Evolutionary conservation across 2,888 invertebrate genomes (phyloP).

Genomic region (Spilosoma lubricipeda): DNA sequence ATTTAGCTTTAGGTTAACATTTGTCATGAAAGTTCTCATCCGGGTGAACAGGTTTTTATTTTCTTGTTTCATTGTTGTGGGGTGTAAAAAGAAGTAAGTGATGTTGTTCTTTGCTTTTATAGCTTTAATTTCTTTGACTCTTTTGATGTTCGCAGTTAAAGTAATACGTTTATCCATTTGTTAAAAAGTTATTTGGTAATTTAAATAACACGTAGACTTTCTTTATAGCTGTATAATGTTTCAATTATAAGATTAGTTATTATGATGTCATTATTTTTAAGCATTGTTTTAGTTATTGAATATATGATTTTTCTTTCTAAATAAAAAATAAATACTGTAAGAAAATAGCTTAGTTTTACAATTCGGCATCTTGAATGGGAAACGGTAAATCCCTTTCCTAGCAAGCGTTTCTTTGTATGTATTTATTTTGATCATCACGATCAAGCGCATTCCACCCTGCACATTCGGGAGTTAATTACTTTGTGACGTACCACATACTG

Average conservation of each 20-base stretch:
- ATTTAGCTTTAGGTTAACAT: constrained; percentile 27
- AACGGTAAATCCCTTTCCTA: not conserved
- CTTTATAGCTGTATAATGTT: not conserved
- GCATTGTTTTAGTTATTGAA: not conserved
- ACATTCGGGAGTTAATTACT: no score
- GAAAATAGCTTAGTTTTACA: not conserved
- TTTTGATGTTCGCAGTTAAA: not conserved
- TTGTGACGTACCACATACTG: not conserved
- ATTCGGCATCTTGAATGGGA: not conserved
- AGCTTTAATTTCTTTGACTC: constrained; percentile 10
- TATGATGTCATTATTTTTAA: not conserved
- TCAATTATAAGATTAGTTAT: not conserved
- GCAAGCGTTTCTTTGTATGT: not conserved
- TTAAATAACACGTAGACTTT: not conserved
- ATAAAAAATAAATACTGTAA: no score
- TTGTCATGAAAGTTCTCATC: constrained; percentile 26
- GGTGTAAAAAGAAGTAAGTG: constrained; percentile 15
- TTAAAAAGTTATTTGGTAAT: not conserved
- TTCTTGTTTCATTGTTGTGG: constrained; percentile 18
- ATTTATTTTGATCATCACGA: not conserved
- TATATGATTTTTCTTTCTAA: not conserved
- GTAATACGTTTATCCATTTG: not conserved
- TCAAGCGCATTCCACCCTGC: no score
- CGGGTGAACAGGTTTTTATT: constrained; percentile 23
- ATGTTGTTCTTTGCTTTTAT: constrained; percentile 15